phyloP scores from a whole-genome alignment of 2,888 invertebrate genomes.

The Myopa tessellatipennis region DNA sequence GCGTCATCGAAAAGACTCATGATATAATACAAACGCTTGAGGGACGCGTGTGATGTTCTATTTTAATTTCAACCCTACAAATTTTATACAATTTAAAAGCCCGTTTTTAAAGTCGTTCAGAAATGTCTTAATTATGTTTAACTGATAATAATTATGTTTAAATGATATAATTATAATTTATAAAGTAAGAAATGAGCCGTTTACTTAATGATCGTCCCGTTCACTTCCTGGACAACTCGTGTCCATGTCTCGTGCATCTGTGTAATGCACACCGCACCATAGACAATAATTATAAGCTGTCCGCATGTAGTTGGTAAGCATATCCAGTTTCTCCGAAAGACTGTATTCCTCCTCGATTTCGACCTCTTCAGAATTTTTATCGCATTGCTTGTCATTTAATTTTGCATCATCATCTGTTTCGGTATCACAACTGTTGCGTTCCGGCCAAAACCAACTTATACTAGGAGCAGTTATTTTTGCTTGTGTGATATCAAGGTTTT shows the following conservation, averaged over 20 bases:
- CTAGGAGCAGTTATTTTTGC: conserved; percentile 68
- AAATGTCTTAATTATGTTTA: neutral
- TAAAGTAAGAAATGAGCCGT: neutral
- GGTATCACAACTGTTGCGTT: conserved; percentile 47
- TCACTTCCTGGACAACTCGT: conserved; percentile 76
- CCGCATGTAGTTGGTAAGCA: conserved; percentile 75
- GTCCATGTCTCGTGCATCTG: conserved; percentile 73
- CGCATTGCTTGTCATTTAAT: neutral
- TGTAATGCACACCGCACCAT: conserved; percentile 81
- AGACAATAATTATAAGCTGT: conserved; percentile 80
- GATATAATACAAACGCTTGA: conserved; percentile 72
- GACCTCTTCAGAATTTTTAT: neutral
- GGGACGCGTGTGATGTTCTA: conserved; percentile 69
- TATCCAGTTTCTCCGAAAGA: conserved; percentile 72
- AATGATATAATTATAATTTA: conserved; percentile 21
- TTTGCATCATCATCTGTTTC: conserved; percentile 50
- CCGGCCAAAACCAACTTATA: conserved; percentile 76
- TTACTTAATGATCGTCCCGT: conserved; percentile 72
- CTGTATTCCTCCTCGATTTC: conserved; percentile 56
- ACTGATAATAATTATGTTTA: neutral
- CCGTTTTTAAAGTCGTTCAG: neutral
- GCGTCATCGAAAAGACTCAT: conserved; percentile 75
- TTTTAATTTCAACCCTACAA: neutral
- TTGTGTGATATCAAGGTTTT: conserved; percentile 73
- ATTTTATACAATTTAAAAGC: no score